phyloP scores from a whole-genome alignment of 2,888 invertebrate species.

The Eilema caniola region DNA sequence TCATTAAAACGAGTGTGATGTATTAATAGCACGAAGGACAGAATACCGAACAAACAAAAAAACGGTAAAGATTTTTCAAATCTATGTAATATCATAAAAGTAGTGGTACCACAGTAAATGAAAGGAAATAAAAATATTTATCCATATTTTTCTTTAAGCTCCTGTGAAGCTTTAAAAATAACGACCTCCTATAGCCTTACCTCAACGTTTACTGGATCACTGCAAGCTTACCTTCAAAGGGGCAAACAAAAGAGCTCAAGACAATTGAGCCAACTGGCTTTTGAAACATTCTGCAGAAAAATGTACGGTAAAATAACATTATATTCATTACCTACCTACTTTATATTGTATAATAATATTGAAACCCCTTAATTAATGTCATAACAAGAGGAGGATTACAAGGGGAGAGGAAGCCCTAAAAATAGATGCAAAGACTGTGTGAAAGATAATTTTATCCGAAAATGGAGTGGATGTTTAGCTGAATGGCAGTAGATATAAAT shows the following conservation, averaged over 20 bases:
- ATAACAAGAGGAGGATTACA: no score
- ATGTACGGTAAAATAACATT: constrained; percentile 11
- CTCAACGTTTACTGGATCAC: constrained; percentile 45
- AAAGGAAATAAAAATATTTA: constrained; percentile 31
- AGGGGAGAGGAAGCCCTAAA: no score
- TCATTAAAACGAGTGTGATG: neutral
- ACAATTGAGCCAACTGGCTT: constrained; percentile 37
- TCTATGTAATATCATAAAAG: constrained; percentile 20
- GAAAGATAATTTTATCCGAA: no score
- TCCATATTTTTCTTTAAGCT: constrained; percentile 33
- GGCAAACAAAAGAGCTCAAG: constrained; percentile 43
- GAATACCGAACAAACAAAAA: no score
- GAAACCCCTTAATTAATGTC: no score
- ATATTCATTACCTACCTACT: neutral
- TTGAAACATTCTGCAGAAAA: constrained; percentile 22
- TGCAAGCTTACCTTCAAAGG: constrained; percentile 45
- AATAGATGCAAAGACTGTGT: no score
- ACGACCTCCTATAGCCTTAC: constrained; percentile 45
- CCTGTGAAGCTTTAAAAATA: constrained; percentile 45
- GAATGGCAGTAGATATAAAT: neutral
- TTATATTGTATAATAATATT: neutral
- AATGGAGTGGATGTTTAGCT: no score
- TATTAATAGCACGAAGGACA: neutral
- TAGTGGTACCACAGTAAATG: constrained; percentile 7
- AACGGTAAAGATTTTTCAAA: neutral